Evolutionary conservation across 2,797 vertebrate species (phyloP).

Genomic region (Channallabes apus): DNA sequence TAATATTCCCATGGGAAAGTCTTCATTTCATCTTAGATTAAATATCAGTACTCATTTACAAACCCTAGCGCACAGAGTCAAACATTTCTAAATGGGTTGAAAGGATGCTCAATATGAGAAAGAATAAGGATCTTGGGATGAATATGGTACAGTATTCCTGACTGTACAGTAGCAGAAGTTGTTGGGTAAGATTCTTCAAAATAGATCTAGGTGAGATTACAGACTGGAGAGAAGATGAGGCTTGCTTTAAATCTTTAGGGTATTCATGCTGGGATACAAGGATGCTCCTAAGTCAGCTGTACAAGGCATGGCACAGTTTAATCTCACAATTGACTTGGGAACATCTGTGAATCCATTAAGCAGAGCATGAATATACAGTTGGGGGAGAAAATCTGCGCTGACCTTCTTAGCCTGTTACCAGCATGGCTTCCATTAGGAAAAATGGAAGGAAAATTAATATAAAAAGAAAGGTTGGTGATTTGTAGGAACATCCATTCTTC

Average conservation of each 20-base stretch:
- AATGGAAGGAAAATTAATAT: not conserved
- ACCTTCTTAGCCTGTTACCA: not conserved
- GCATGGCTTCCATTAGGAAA: not conserved
- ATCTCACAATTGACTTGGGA: not conserved
- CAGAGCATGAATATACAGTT: not conserved
- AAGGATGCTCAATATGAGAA: not conserved
- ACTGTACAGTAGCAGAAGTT: not conserved
- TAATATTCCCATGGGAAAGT: not conserved
- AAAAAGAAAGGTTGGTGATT: not conserved
- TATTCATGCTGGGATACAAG: not conserved
- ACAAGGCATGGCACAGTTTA: not conserved
- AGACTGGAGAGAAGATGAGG: not conserved
- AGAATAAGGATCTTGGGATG: not conserved
- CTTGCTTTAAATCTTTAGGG: not conserved
- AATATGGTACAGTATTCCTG: not conserved
- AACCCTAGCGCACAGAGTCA: not conserved
- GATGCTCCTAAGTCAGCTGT: not conserved
- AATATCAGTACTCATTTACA: not conserved
- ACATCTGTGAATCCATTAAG: not conserved
- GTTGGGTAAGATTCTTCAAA: not conserved
- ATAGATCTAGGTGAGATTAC: not conserved
- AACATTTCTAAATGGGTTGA: not conserved
- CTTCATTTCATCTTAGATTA: not conserved
- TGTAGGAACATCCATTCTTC: not conserved
- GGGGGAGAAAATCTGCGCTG: not conserved